A percentile compares a stretch with the other conserved stretches of the same genome.
Conservation (phyloP, 2,797 vertebrate genomes). For the Aldrovandia affinis region DNA sequence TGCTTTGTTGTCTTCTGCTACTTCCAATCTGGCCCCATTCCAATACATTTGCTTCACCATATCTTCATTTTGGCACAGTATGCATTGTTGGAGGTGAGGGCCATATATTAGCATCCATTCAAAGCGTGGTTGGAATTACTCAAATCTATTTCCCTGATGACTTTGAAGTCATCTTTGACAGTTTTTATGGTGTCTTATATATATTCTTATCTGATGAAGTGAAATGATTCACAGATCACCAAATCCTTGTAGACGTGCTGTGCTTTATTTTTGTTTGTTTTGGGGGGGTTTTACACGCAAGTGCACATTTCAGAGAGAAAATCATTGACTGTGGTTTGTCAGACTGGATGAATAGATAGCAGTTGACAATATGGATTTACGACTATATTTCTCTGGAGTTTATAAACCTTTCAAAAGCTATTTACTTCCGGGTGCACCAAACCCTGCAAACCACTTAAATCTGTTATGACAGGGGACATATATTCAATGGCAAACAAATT, state of each 20-base stretch:
- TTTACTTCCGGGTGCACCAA: constrained; percentile 1
- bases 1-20: constrained; percentile 54
- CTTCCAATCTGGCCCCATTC: constrained; percentile 42
- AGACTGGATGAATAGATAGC: background rate
- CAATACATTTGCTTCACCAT: constrained; percentile 30
- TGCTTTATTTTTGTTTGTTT: background rate
- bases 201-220: constrained; percentile 56
- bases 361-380: constrained; percentile 13
- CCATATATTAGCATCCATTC: constrained; percentile 44
- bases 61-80: constrained; percentile 48
- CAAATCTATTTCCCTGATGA: constrained; percentile 39
- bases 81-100: constrained; percentile 46
- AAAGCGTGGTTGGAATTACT: constrained; percentile 28
- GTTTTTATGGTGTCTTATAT: constrained; percentile 31
- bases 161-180: constrained; percentile 41
- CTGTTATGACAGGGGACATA: background rate
- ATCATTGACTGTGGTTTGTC: constrained; percentile 21
- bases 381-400: background rate
- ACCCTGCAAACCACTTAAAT: constrained; percentile 22
- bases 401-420: constrained; percentile 16
- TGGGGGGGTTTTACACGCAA: constrained; percentile 16
- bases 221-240: constrained; percentile 43
- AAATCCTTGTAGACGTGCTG: background rate
- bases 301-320: constrained; percentile 4
- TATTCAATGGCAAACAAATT: constrained; percentile 8